phyloP scores from a whole-genome alignment of 2,113 vertebrate species.

The Ifrita kowaldi region DNA sequence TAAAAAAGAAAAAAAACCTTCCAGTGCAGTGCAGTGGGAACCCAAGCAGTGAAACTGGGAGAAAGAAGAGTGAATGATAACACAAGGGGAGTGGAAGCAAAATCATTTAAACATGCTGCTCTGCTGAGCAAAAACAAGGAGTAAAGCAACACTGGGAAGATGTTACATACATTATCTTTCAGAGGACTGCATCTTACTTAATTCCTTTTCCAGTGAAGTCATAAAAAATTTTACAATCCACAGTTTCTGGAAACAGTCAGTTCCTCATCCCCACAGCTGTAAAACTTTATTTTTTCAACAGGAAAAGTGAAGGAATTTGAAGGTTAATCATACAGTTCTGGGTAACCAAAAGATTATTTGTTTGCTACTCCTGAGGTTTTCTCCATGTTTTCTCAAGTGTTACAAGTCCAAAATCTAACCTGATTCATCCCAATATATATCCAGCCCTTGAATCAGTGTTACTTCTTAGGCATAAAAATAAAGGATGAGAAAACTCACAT shows the following conservation, averaged over 20 bases:
- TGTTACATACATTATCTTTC: not conserved
- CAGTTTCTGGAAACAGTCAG: not conserved
- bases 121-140: not conserved
- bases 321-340: not conserved
- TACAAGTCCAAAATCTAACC: not conserved
- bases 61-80: not conserved
- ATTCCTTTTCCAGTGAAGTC: not conserved
- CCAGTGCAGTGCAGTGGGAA: not conserved
- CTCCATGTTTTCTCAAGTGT: not conserved
- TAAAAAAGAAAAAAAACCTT: not conserved
- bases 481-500: not conserved
- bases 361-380: not conserved
- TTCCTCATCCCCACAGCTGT: not conserved
- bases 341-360: not conserved
- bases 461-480: not conserved
- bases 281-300: not conserved
- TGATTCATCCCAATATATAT: not conserved
- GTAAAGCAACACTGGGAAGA: not conserved
- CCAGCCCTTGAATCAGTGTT: not conserved
- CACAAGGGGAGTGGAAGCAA: not conserved
- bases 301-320: not conserved
- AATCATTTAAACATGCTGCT: not conserved
- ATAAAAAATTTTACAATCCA: not conserved
- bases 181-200: not conserved
- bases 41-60: not conserved